Percentiles rank a stretch among this genome's conserved stretches.
Conservation (phyloP, 2,888 invertebrate genomes). For the Folsomia manolachei region DNA sequence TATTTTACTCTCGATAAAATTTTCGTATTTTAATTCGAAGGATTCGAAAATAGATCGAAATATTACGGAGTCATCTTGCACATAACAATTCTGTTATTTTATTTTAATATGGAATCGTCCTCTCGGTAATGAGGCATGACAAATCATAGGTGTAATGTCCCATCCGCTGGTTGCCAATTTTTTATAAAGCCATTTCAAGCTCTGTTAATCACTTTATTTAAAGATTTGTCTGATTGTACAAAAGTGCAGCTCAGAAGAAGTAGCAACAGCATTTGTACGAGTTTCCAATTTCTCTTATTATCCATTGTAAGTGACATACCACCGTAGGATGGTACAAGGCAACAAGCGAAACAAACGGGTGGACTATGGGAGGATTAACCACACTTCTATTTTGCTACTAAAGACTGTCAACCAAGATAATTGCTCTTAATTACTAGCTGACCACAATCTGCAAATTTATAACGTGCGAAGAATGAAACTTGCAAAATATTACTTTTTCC, state of each 20-base stretch:
- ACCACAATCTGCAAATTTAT: no score
- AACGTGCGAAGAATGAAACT: no score
- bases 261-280: background rate
- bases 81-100: no score
- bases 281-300: background rate
- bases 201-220: background rate
- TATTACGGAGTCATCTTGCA: no score
- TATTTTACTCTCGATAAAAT: no score
- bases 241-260: background rate
- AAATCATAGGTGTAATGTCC: background rate
- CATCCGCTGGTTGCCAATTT: no score
- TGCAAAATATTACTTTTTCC: background rate
- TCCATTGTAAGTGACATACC: background rate
- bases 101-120: no score
- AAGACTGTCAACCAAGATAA: background rate
- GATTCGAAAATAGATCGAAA: no score
- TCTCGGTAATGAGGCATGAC: background rate
- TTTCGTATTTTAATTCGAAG: no score
- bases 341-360: no score
- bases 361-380: no score
- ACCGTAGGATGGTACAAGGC: background rate
- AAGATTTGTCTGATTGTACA: background rate
- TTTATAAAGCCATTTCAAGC: background rate
- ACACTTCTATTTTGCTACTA: background rate
- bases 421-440: background rate